Evolutionary conservation across 92 coral and sea anemone species (phyloP).

Genomic region (Muricea muricata): DNA sequence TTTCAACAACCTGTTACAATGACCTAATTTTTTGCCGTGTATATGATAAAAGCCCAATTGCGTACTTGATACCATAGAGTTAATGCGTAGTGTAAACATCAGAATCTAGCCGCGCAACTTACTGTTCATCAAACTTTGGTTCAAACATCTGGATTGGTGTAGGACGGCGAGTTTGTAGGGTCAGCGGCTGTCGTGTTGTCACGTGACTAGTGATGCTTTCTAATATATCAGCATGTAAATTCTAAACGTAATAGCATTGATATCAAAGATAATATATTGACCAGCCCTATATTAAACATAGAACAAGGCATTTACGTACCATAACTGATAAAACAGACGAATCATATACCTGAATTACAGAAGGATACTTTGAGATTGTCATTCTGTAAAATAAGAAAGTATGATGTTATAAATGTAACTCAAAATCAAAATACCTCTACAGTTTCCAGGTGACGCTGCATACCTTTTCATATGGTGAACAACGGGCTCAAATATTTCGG

Average conservation of each 20-base stretch:
- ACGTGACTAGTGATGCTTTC: conserved; percentile 17
- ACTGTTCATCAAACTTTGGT: conserved; percentile 97
- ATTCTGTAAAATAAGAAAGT: conserved; percentile 56
- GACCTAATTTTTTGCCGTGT: no score
- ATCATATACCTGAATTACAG: conserved; percentile 68
- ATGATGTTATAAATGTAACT: no score
- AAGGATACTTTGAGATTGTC: conserved; percentile 64
- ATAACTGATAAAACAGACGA: no score
- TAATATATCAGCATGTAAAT: conserved; percentile 2
- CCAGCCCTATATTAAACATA: no score
- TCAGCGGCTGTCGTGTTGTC: conserved; percentile 67
- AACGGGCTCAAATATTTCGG: conserved; percentile 77
- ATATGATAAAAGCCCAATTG: no score
- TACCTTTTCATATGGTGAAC: conserved; percentile 83
- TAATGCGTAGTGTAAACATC: no score
- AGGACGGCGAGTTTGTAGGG: conserved; percentile 84
- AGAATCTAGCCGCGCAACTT: conserved; percentile 58
- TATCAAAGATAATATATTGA: no score
- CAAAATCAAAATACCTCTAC: no score
- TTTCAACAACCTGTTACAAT: no score
- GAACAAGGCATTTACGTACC: no score
- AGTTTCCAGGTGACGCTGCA: no score
- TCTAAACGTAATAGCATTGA: background rate
- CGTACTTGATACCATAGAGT: no score
- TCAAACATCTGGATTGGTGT: conserved; percentile 84